Percentiles rank a stretch among this genome's conserved stretches.
Evolutionary conservation across 2,888 invertebrate genomes (phyloP).

Genomic region (Patella pellucida): DNA sequence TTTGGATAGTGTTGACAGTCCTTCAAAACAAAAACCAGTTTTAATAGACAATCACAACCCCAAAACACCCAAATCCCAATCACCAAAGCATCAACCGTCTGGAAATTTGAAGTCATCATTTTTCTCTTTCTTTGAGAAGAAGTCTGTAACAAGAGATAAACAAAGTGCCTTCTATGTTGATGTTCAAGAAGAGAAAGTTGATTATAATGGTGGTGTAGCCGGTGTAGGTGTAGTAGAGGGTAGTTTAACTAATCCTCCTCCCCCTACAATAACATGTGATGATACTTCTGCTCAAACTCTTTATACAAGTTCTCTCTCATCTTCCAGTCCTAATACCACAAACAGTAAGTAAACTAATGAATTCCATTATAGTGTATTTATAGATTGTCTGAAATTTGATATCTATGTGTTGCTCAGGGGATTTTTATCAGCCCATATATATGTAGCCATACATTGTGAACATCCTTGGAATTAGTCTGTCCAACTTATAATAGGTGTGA

Average conservation of each 20-base stretch:
- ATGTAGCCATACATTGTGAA: too few relatives aligned
- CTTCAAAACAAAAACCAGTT: constrained; percentile 41
- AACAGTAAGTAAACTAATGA: not conserved
- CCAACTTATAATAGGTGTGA: too few relatives aligned
- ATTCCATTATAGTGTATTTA: too few relatives aligned
- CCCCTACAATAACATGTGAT: constrained; percentile 1
- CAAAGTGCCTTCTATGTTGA: constrained; percentile 58
- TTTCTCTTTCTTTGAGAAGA: constrained; percentile 57
- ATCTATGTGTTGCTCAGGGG: too few relatives aligned
- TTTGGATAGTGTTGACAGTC: constrained; percentile 35
- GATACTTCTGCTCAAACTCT: constrained; percentile 1
- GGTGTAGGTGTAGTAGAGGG: not conserved
- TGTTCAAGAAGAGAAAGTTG: constrained; percentile 30
- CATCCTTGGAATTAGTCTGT: too few relatives aligned
- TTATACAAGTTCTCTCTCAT: not conserved
- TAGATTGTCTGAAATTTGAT: too few relatives aligned
- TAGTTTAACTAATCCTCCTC: not conserved
- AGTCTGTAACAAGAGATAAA: constrained; percentile 50
- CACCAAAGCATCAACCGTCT: constrained; percentile 37
- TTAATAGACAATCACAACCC: constrained; percentile 31
- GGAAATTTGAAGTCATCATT: constrained; percentile 46
- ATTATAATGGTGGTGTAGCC: constrained; percentile 5
- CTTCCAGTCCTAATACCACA: not conserved
- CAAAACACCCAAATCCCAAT: constrained; percentile 33
- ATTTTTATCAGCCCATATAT: too few relatives aligned